Conservation (phyloP, 2,797 vertebrate genomes). For the Gadopsis marmoratus region DNA sequence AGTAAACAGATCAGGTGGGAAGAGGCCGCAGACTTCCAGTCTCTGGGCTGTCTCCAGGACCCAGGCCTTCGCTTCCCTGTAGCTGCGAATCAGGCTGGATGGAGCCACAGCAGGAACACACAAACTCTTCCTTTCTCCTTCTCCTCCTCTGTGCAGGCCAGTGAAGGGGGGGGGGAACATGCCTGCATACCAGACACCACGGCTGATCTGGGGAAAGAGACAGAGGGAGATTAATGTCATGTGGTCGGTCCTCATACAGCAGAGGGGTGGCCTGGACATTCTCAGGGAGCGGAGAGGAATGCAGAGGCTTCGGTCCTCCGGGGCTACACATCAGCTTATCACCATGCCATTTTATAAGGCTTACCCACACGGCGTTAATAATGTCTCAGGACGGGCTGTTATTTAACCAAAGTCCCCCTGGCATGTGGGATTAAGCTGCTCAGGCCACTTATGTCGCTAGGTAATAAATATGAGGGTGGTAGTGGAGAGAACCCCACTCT, state of each 20-base stretch:
- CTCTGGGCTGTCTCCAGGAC: constrained; percentile 57
- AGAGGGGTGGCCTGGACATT: constrained; percentile 44
- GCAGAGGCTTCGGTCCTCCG: constrained; percentile 36
- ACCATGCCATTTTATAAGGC: constrained; percentile 57
- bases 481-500: constrained; percentile 21
- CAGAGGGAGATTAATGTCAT: constrained; percentile 63
- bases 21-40: constrained; percentile 52
- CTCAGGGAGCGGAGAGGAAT: constrained; percentile 55
- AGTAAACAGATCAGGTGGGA: constrained; percentile 70
- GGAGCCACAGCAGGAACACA: constrained; percentile 38
- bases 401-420: constrained; percentile 63
- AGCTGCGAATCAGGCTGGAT: constrained; percentile 57
- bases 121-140: constrained; percentile 42
- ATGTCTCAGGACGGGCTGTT: constrained; percentile 46
- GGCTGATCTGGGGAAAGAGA: constrained; percentile 77
- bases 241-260: too few relatives aligned
- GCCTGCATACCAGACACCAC: constrained; percentile 80
- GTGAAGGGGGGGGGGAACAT: constrained; percentile 58
- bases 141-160: constrained; percentile 51
- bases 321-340: constrained; percentile 67
- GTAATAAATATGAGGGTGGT: constrained; percentile 59
- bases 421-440: constrained; percentile 65
- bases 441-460: constrained; percentile 54
- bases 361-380: constrained; percentile 67
- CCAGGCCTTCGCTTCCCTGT: constrained; percentile 40